Conservation (phyloP, 2,113 vertebrate genomes). For the Illadopsis cleaveri region DNA sequence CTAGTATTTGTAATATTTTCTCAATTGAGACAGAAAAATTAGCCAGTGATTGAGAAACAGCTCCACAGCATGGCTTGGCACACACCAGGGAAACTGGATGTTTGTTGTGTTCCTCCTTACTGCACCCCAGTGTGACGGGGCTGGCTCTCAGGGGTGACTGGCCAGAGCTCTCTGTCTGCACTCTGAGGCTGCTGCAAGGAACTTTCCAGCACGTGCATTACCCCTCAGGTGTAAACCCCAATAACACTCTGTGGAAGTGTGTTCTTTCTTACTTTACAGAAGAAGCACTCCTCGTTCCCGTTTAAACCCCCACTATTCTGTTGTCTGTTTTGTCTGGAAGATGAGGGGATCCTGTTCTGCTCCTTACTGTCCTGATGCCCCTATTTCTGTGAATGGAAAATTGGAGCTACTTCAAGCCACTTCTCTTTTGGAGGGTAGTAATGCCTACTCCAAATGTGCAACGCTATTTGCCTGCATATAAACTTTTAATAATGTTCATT, state of each 20-base stretch:
- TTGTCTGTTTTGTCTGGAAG: neutral
- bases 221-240: neutral
- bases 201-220: fast-evolving
- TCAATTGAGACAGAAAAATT: neutral
- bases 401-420: neutral
- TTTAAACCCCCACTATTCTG: neutral
- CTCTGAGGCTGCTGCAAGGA: neutral
- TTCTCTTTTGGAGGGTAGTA: constrained; percentile 14
- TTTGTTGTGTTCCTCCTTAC: neutral
- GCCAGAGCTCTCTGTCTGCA: neutral
- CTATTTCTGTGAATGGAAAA: neutral
- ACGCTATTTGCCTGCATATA: constrained; percentile 59
- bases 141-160: neutral
- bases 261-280: neutral
- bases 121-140: neutral
- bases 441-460: constrained; percentile 33
- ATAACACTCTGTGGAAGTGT: fast-evolving
- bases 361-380: neutral
- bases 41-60: neutral
- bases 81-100: neutral
- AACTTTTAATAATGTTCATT: constrained; percentile 71
- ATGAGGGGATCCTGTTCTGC: neutral
- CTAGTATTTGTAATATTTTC: neutral
- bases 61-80: neutral
- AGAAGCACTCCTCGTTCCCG: neutral